phyloP scores from a whole-genome alignment of 2,797 vertebrate genomes.

The Dallia pectoralis region DNA sequence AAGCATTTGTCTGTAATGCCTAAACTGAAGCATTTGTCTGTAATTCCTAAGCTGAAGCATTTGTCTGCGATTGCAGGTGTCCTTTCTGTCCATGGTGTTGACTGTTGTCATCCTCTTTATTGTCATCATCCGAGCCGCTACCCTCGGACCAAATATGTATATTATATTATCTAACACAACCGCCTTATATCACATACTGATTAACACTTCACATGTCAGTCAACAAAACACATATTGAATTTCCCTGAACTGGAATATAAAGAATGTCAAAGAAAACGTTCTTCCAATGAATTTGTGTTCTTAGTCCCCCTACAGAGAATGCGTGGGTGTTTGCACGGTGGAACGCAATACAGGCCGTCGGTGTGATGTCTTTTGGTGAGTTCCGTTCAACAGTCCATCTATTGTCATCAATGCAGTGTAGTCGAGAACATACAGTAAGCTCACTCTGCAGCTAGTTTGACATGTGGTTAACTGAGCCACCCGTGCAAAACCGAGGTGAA shows the following conservation, averaged over 20 bases:
- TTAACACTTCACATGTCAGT: neutral
- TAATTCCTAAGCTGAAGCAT: neutral
- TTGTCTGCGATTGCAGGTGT: constrained; percentile 74
- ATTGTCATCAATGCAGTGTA: neutral
- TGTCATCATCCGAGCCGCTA: constrained; percentile 80
- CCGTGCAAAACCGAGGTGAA: no score
- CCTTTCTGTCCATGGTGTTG: constrained; percentile 86
- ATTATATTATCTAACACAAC: constrained; percentile 27
- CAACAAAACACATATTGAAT: neutral
- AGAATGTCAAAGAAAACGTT: neutral
- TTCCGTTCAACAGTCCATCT: constrained; percentile 20
- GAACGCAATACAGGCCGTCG: constrained; percentile 87
- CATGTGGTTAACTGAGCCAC: no score
- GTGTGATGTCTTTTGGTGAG: constrained; percentile 97
- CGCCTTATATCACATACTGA: neutral
- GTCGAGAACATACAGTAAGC: no score
- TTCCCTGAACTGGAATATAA: neutral
- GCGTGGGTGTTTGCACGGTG: constrained; percentile 90
- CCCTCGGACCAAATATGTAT: constrained; percentile 82
- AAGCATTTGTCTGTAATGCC: constrained; percentile 26
- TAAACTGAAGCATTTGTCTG: neutral
- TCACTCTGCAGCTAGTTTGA: no score
- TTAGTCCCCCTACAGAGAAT: constrained; percentile 80
- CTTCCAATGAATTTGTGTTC: constrained; percentile 31
- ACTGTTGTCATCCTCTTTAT: constrained; percentile 82